These are phyloP conservation scores for Lithophane semibrunnea DNA, from an alignment of 2,888 invertebrate genomes.

Conservation along the genomic window DNA sequence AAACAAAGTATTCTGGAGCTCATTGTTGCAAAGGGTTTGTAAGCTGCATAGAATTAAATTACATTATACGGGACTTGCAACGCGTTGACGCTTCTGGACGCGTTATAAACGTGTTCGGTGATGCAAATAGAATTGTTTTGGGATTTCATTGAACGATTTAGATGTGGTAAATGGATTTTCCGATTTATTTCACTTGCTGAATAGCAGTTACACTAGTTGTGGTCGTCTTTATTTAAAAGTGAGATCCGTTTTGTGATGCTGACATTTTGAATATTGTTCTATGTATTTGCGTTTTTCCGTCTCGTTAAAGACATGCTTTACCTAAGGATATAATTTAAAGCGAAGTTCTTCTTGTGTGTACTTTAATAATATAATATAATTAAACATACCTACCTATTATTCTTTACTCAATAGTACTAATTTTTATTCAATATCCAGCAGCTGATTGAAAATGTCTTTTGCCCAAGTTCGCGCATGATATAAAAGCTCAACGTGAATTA, in stretches of 20 bases:
- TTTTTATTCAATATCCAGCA: background rate
- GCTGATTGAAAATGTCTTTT: background rate
- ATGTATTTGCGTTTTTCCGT: conserved; percentile 5
- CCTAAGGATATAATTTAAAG: background rate
- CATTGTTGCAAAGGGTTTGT: conserved; percentile 76
- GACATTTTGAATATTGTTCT: conserved; percentile 28
- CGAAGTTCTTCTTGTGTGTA: too few relatives aligned
- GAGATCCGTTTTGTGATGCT: conserved; percentile 44
- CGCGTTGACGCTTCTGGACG: conserved; percentile 82
- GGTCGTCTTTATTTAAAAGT: conserved; percentile 29
- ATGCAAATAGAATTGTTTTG: conserved; percentile 80
- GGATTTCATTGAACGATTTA: conserved; percentile 63
- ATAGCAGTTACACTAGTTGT: conserved; percentile 31
- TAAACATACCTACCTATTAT: background rate
- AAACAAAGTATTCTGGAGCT: conserved; percentile 80
- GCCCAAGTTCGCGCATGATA: background rate
- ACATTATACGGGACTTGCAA: conserved; percentile 80
- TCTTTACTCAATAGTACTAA: background rate
- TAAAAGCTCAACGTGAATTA: background rate
- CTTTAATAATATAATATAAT: background rate
- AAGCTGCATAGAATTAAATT: conserved; percentile 80
- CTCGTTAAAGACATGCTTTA: background rate
- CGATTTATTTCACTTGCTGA: conserved; percentile 60
- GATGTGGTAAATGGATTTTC: conserved; percentile 61
- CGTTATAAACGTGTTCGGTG: conserved; percentile 78